Evolutionary conservation across 2,797 vertebrate species (phyloP).

Genomic region (Premnoplex brunnescens): DNA sequence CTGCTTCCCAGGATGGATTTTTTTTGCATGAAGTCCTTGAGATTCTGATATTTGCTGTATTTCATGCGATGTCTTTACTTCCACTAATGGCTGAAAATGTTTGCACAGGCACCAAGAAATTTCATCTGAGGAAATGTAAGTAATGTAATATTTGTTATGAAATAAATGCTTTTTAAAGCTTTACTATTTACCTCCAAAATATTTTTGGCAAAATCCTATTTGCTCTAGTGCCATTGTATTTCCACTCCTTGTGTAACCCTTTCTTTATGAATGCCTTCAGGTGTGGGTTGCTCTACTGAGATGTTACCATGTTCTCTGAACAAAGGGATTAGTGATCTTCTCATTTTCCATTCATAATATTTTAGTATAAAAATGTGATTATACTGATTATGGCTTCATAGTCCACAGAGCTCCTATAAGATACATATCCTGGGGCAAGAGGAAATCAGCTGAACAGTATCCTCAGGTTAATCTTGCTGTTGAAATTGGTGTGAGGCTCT

Average conservation of each 20-base stretch:
- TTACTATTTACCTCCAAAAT: background rate
- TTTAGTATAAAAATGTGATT: background rate
- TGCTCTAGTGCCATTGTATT: background rate
- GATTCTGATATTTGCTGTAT: slow-evolving; percentile 65
- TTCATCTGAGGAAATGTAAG: slow-evolving; percentile 71
- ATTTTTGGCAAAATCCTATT: background rate
- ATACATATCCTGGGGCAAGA: background rate
- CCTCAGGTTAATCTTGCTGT: background rate
- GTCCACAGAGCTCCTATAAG: background rate
- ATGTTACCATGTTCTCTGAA: background rate
- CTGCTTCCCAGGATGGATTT: slow-evolving; percentile 5
- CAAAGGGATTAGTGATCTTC: background rate
- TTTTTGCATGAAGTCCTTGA: slow-evolving; percentile 46
- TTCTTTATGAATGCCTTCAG: background rate
- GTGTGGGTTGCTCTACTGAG: background rate
- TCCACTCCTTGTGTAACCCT: background rate
- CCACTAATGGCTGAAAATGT: slow-evolving; percentile 70
- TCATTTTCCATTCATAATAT: background rate
- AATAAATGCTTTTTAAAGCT: background rate
- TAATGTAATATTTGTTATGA: background rate
- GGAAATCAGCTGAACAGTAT: background rate
- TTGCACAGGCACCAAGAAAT: slow-evolving; percentile 34
- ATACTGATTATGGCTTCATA: background rate
- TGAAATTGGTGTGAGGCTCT: background rate
- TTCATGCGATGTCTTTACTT: slow-evolving; percentile 69